Percentiles rank a stretch among this genome's conserved stretches.
phyloP scores from a whole-genome alignment of 1,140 invertebrate species.

The Goniozus legneri region DNA sequence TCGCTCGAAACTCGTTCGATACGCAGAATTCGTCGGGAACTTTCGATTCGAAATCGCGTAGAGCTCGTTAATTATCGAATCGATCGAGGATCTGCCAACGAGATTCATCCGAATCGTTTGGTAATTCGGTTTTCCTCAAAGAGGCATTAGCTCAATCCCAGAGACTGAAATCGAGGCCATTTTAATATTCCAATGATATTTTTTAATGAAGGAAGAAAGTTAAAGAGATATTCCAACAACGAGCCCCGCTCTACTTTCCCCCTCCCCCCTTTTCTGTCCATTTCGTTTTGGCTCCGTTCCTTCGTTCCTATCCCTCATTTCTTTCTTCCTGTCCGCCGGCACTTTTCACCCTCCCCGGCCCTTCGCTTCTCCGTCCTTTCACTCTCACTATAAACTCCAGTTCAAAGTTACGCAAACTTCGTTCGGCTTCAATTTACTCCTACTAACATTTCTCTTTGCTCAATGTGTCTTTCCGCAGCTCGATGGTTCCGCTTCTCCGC shows the following conservation, averaged over 20 bases:
- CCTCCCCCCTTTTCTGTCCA: conserved; percentile 1
- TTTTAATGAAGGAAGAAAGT: conserved; percentile 13
- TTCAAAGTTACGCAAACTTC: conserved; percentile 43
- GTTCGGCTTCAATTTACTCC: conserved; percentile 42
- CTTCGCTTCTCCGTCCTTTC: conserved; percentile 8
- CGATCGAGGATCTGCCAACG: too few relatives aligned
- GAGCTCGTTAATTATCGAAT: too few relatives aligned
- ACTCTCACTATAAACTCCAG: conserved; percentile 33
- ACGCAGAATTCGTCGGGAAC: too few relatives aligned
- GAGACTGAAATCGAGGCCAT: too few relatives aligned
- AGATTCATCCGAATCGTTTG: too few relatives aligned
- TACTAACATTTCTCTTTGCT: conserved; percentile 41
- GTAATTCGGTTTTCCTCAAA: too few relatives aligned
- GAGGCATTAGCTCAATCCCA: too few relatives aligned
- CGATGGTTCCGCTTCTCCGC: conserved; percentile 14
- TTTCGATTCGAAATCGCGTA: too few relatives aligned
- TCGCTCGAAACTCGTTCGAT: too few relatives aligned
- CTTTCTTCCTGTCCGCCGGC: conserved; percentile 6
- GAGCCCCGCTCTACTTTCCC: conserved; percentile 14
- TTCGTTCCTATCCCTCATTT: conserved; percentile 7
- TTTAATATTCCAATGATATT: conserved; percentile 24
- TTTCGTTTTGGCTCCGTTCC: conserved; percentile 6
- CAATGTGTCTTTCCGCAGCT: conserved; percentile 26
- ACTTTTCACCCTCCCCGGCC: background rate
- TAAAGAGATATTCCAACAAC: conserved; percentile 13